Conservation (phyloP, 1,140 invertebrate species). For the Temnothorax nylanderi region DNA sequence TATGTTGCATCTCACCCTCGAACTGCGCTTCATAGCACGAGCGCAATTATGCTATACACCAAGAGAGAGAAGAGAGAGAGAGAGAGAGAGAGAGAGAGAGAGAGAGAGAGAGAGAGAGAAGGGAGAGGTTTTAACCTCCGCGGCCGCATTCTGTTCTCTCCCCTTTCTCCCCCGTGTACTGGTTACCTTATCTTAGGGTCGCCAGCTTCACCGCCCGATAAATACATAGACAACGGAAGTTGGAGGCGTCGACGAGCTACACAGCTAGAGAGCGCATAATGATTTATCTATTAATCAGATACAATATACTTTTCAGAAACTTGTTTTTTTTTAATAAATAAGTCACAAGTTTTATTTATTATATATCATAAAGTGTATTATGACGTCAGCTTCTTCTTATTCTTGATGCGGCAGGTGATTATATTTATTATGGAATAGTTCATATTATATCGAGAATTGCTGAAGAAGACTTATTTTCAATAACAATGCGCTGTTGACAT, state of each 20-base stretch:
- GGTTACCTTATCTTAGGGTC: constrained; percentile 49
- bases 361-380: background rate
- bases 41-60: constrained; percentile 67
- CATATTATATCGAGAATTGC: too few relatives aligned
- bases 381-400: too few relatives aligned
- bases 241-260: background rate
- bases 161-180: background rate
- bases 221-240: constrained; percentile 40
- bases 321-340: background rate
- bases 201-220: constrained; percentile 41
- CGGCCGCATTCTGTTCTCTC: constrained; percentile 17
- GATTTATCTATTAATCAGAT: constrained; percentile 15
- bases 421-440: background rate
- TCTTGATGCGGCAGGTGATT: background rate
- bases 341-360: background rate
- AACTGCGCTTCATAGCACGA: constrained; percentile 67
- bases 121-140: constrained; percentile 42
- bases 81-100: background rate
- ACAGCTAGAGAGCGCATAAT: background rate
- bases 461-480: too few relatives aligned
- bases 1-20: constrained; percentile 80
- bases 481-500: too few relatives aligned
- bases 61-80: background rate
- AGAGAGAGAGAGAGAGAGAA: background rate
- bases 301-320: background rate